Conservation (phyloP, 2,888 invertebrate species). For the Rhorus exstirpatorius region DNA sequence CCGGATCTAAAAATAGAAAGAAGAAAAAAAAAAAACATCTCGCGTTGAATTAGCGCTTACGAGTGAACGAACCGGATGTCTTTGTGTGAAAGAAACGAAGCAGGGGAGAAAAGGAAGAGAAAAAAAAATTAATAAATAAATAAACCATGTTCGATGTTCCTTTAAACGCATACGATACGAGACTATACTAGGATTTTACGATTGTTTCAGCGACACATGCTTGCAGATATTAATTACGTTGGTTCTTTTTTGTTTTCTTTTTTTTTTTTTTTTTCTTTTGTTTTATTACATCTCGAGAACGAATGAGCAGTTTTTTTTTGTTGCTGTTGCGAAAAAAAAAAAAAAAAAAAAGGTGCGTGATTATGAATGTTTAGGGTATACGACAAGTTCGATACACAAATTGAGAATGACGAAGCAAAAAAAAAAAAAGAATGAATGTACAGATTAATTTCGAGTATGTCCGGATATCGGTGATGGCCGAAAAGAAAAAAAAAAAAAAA, state of each 20-base stretch:
- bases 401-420: slow-evolving; percentile 26
- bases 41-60: slow-evolving; percentile 61
- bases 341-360: too few species aligned
- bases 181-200: slow-evolving; percentile 58
- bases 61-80: slow-evolving; percentile 31
- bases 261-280: not conserved
- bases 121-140: too few species aligned
- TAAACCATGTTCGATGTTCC: slow-evolving; percentile 80
- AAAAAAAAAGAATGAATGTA: slow-evolving; percentile 52
- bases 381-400: slow-evolving; percentile 70
- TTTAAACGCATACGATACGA: slow-evolving; percentile 74
- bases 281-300: slow-evolving; percentile 20
- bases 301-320: slow-evolving; percentile 35
- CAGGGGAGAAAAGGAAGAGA: not conserved
- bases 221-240: slow-evolving; percentile 13
- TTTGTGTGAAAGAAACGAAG: not conserved
- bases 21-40: slow-evolving; percentile 23
- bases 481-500: slow-evolving; percentile 37
- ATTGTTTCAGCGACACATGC: slow-evolving; percentile 39
- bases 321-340: too few species aligned
- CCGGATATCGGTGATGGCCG: slow-evolving; percentile 71
- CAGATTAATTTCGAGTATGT: slow-evolving; percentile 61
- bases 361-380: slow-evolving; percentile 45
- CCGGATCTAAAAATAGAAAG: slow-evolving; percentile 46
- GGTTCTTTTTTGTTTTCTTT: not conserved